A percentile compares a stretch with the other conserved stretches of the same genome.
Conservation (phyloP, 2,888 invertebrate genomes). For the Tyria jacobaeae region DNA sequence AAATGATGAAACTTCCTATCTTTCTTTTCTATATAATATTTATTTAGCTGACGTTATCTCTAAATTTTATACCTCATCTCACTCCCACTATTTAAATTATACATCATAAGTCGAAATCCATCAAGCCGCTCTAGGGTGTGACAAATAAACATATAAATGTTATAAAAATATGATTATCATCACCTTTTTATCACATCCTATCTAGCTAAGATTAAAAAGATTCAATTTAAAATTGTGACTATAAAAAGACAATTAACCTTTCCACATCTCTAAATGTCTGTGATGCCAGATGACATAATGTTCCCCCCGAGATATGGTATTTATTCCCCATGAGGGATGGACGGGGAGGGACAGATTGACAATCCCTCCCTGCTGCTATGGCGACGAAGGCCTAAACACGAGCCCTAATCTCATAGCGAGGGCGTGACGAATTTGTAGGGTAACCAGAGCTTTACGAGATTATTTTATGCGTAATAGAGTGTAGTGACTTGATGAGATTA, state of each 20-base stretch:
- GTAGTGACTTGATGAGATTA: slow-evolving; percentile 30
- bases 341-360: slow-evolving; percentile 65
- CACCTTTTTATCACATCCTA: slow-evolving; percentile 1
- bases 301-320: slow-evolving; percentile 83
- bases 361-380: slow-evolving; percentile 75
- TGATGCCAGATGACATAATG: slow-evolving; percentile 72
- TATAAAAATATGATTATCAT: background rate
- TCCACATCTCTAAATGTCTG: slow-evolving; percentile 61
- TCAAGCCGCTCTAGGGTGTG: too few species aligned
- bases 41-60: too few species aligned
- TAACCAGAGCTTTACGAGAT: slow-evolving; percentile 53
- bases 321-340: slow-evolving; percentile 64
- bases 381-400: slow-evolving; percentile 79
- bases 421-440: slow-evolving; percentile 74
- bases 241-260: slow-evolving; percentile 56
- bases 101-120: too few species aligned
- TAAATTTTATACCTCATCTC: too few species aligned
- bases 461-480: slow-evolving; percentile 39
- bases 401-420: slow-evolving; percentile 79
- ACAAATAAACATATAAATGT: too few species aligned
- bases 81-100: too few species aligned
- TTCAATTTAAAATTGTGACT: slow-evolving; percentile 27
- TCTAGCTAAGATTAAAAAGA: slow-evolving; percentile 22
- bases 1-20: too few species aligned
- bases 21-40: too few species aligned